Percentiles rank a stretch among this genome's conserved stretches.
Evolutionary conservation across 1,140 invertebrate species (phyloP).

Genomic region (Sitodiplosis mosellana): DNA sequence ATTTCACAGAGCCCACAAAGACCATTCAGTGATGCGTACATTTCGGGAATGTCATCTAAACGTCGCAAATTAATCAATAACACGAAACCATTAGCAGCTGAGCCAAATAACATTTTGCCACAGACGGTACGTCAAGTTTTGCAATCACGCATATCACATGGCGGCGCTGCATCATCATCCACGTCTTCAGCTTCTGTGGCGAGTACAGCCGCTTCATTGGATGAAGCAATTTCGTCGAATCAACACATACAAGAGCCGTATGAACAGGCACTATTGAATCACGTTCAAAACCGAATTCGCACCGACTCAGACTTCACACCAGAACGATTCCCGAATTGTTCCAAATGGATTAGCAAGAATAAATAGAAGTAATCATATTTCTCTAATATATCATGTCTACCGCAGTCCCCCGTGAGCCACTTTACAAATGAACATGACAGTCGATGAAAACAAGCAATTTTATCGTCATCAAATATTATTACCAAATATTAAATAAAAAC

Average conservation of each 20-base stretch:
- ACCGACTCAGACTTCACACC: conserved; percentile 18
- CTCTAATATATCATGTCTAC: too few species aligned
- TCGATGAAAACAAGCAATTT: not conserved
- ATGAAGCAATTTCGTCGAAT: not conserved
- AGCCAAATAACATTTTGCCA: conserved; percentile 19
- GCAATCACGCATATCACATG: conserved; percentile 24
- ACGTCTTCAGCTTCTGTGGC: conserved; percentile 15
- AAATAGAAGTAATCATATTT: not conserved
- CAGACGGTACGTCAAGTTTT: conserved; percentile 33
- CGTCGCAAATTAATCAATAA: conserved; percentile 46
- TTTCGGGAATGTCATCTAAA: conserved; percentile 62
- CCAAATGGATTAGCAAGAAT: conserved; percentile 12
- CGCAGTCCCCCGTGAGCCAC: not conserved
- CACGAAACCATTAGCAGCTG: conserved; percentile 25
- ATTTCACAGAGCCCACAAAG: conserved; percentile 16
- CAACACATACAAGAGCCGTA: conserved; percentile 6
- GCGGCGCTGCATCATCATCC: conserved; percentile 18
- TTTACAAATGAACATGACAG: not conserved
- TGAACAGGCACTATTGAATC: conserved; percentile 15
- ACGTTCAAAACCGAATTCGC: conserved; percentile 16
- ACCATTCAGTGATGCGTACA: conserved; percentile 65
- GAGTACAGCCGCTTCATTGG: not conserved
- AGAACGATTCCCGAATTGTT: conserved; percentile 21
- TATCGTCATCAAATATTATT: not conserved
- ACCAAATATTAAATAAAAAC: not conserved